Conservation (phyloP, 2,888 invertebrate genomes). For the Terebella lapidaria region DNA sequence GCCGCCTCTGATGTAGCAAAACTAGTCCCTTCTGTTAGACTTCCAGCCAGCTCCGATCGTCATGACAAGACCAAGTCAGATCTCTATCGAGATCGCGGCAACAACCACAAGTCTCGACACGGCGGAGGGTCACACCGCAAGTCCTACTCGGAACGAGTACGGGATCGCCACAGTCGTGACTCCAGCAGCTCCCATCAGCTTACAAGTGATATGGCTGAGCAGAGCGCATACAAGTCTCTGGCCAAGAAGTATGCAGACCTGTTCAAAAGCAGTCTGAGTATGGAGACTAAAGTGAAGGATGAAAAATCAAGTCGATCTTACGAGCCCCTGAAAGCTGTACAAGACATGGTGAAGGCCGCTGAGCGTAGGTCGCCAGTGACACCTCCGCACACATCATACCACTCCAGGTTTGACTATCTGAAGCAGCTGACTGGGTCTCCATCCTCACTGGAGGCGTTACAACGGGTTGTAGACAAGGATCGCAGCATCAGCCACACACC, state of each 20-base stretch:
- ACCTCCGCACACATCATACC: neutral
- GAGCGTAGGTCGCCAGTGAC: neutral
- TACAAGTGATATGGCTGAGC: too few species aligned
- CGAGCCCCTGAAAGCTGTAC: neutral
- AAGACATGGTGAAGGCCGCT: constrained; percentile 3
- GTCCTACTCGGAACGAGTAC: neutral
- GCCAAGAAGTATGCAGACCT: neutral
- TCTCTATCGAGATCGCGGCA: too few species aligned
- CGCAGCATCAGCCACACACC: neutral
- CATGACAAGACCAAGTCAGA: too few species aligned
- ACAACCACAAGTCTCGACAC: neutral
- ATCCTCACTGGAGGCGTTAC: neutral
- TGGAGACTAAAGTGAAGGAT: neutral
- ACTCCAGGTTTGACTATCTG: neutral
- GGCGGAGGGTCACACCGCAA: neutral
- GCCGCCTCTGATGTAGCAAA: too few species aligned
- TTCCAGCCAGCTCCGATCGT: too few species aligned
- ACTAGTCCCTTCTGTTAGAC: too few species aligned
- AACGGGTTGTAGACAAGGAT: neutral
- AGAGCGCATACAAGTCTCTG: neutral
- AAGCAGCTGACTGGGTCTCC: neutral
- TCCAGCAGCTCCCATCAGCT: too few species aligned
- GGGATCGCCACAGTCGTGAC: too few species aligned
- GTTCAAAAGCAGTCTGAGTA: neutral
- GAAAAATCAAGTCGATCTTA: neutral